A percentile compares a stretch with the other conserved stretches of the same genome.
These are phyloP conservation scores for Heliconius sara DNA, from an alignment of 2,888 invertebrate genomes.

Conservation along the genomic window DNA sequence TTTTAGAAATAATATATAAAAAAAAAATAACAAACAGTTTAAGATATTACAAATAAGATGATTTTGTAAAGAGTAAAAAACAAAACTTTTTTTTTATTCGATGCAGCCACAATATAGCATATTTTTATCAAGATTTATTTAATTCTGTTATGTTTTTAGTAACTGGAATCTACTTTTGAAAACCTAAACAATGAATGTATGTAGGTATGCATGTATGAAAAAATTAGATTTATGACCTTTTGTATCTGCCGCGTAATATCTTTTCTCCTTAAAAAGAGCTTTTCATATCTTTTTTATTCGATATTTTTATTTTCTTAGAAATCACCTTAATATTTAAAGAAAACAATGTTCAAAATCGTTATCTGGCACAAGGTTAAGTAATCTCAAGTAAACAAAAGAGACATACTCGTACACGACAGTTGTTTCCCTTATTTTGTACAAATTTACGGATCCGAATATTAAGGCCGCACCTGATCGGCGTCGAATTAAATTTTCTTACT, in stretches of 20 bases:
- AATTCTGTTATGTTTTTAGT: background rate
- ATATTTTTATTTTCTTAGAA: background rate
- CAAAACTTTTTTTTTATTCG: background rate
- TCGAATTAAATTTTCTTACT: constrained; percentile 25
- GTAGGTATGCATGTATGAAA: background rate
- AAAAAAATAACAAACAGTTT: background rate
- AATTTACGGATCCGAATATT: constrained; percentile 44
- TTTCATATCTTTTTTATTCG: background rate
- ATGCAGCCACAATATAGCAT: background rate
- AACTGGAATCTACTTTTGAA: no score
- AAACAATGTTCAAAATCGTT: background rate
- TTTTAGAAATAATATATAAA: background rate
- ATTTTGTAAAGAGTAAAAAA: background rate
- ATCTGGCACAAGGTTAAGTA: constrained; percentile 17
- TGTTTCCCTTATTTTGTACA: constrained; percentile 22
- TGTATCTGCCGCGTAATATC: background rate
- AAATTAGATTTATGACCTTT: background rate
- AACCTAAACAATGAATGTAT: background rate
- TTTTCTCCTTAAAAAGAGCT: background rate
- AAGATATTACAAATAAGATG: background rate
- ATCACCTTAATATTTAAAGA: background rate
- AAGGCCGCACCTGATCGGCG: constrained; percentile 40
- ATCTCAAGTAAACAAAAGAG: constrained; percentile 18
- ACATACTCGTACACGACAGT: constrained; percentile 5
- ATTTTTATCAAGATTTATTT: background rate